Evolutionary conservation across 2,113 vertebrate species (phyloP).

Genomic region (Nesogale talazaci): DNA sequence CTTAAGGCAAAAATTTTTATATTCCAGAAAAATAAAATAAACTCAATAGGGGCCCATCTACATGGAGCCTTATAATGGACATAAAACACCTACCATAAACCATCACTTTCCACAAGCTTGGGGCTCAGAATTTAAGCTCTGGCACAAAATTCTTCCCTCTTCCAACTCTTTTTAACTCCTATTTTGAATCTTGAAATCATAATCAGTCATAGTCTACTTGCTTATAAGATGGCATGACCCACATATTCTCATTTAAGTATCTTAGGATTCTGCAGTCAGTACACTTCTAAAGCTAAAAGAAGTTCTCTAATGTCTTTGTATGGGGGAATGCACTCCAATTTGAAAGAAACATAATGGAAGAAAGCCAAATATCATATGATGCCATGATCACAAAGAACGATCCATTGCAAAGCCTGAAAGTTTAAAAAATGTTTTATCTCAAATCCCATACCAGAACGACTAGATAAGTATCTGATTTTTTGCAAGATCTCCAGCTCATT

Average conservation of each 20-base stretch:
- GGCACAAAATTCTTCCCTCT: not conserved
- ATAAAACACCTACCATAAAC: too few species aligned
- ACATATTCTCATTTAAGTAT: not conserved
- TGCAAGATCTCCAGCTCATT: too few species aligned
- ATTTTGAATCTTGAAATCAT: not conserved
- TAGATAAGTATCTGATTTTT: too few species aligned
- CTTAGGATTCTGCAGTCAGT: not conserved
- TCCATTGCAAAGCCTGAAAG: fast-evolving
- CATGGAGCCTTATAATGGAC: too few species aligned
- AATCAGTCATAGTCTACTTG: not conserved
- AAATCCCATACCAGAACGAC: not conserved
- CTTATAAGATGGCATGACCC: not conserved
- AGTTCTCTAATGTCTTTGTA: not conserved
- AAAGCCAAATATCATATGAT: not conserved
- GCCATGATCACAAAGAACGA: not conserved
- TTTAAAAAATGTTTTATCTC: not conserved
- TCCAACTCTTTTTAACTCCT: not conserved
- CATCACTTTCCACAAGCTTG: too few species aligned
- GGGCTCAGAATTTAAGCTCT: too few species aligned
- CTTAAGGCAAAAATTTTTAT: too few species aligned
- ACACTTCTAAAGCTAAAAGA: not conserved
- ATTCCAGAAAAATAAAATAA: too few species aligned
- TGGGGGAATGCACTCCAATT: not conserved
- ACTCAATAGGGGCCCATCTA: too few species aligned
- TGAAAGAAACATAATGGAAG: not conserved